phyloP scores from a whole-genome alignment of 2,888 invertebrate species.

The Nasonia oneida region DNA sequence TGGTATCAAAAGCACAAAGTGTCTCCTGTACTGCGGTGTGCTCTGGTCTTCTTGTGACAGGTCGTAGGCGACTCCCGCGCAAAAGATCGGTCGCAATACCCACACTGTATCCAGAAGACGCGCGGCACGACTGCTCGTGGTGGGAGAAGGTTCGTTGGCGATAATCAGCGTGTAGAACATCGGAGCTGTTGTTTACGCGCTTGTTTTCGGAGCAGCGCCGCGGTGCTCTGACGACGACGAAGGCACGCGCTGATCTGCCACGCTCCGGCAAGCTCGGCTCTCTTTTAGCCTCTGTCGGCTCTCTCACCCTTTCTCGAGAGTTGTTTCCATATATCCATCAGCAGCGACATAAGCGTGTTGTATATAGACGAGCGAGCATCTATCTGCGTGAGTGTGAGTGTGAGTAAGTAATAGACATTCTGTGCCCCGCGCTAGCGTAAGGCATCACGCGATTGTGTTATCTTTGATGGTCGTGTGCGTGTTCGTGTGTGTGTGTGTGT shows the following conservation, averaged over 20 bases:
- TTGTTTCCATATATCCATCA: not conserved
- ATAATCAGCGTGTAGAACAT: no score
- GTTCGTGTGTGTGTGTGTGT: not conserved
- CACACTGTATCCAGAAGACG: no score
- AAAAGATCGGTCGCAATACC: no score
- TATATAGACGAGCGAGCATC: not conserved
- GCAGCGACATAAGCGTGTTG: not conserved
- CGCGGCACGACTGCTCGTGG: no score
- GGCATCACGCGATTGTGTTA: no score
- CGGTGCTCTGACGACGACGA: not conserved
- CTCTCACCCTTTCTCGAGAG: not conserved
- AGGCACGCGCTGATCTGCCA: conserved; percentile 26
- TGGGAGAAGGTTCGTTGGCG: no score
- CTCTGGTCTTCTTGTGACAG: no score
- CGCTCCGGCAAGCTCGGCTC: not conserved
- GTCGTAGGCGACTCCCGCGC: no score
- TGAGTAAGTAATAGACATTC: not conserved
- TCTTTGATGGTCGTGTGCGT: no score
- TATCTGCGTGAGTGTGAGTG: no score
- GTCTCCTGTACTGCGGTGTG: no score
- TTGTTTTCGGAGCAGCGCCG: not conserved
- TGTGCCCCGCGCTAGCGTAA: not conserved
- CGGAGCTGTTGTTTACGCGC: not conserved
- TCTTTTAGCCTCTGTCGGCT: not conserved
- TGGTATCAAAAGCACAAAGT: no score